Evolutionary conservation across 92 coral and sea anemone genomes (phyloP), one percentile per base, ranked within the genome.

Genomic region (Epizoanthus ramosus): DNA sequence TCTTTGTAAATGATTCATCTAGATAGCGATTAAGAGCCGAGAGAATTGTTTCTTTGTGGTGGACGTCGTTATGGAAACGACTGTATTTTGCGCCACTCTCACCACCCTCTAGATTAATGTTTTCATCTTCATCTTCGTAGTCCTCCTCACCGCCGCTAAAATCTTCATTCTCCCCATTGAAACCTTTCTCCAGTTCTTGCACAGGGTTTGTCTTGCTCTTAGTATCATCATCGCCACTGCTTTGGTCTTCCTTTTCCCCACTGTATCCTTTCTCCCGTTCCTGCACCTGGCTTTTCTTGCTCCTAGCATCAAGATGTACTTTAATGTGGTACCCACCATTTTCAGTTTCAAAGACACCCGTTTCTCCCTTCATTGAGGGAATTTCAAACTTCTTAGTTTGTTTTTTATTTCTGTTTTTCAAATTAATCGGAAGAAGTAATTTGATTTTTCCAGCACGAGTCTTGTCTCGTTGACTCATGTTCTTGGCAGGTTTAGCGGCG

Each of bases 261-360:
- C 82, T 77, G 52, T 31, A 75, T 0, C 57, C 65, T 15, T 16
- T 35, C 47, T 58, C 80, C 3, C 9, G 67, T 18, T 75, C 80
- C 12, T n/a, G 45, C 16, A 43, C 56, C 15, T 9, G 80, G 64
- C 16, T 74, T 31, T 56, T 68, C 6, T 45, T 17, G 56, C 70
- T 76, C 37, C 81, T 76, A 56, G 81, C 81, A 61, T 76, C 81
- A 3, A 76, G 58, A 41, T 76, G 81, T 39, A 76, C 81, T 39
- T 76, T 76, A 22, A 76, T 5, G 58, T 76, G 81, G 13, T 60
- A 76, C 21, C 81, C 81, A 13, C 8, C 81, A 17, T 37, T 60
- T 37, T 45, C 33, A 12, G 33, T 13, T 61, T 77, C 82, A 14
- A 77, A 77, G 3, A 39, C 82, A 19, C 68, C 71, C 19, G 82